A percentile compares a stretch with the other conserved stretches of the same genome.
These are phyloP conservation scores for Urocitellus parryii DNA, from an alignment of 2,113 vertebrate species.

Conservation along the genomic window DNA sequence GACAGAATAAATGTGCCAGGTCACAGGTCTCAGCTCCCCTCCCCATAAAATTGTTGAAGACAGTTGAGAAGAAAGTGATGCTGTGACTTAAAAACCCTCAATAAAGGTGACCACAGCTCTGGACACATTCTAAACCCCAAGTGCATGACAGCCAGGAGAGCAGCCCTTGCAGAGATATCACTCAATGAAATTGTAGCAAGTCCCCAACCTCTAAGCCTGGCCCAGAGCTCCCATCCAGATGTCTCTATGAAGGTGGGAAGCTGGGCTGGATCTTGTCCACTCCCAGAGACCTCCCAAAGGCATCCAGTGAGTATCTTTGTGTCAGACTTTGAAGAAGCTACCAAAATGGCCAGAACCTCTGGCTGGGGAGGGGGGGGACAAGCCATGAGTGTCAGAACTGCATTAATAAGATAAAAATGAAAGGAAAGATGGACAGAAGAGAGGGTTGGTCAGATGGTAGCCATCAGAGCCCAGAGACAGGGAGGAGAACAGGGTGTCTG, in stretches of 20 bases:
- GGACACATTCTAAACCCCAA: no score
- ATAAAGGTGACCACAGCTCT: neutral
- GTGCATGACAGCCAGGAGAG: neutral
- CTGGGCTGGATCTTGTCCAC: neutral
- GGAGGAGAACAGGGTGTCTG: neutral
- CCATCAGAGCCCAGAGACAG: neutral
- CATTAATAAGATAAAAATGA: neutral
- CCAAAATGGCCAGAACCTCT: neutral
- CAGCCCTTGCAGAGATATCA: neutral
- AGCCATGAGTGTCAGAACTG: neutral
- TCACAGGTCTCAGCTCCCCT: neutral
- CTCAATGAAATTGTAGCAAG: neutral
- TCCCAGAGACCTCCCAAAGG: neutral
- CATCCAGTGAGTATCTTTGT: neutral
- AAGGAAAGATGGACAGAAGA: neutral
- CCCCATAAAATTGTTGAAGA: neutral
- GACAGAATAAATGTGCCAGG: neutral
- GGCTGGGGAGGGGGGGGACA: neutral
- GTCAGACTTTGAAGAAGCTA: neutral
- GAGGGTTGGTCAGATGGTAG: accelerated
- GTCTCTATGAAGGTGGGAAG: neutral
- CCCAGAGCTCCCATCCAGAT: neutral
- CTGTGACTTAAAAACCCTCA: neutral
- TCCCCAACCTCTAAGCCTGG: neutral
- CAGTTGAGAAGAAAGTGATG: neutral